phyloP scores from a whole-genome alignment of 2,888 invertebrate species.

The Petrolisthes manimaculis region DNA sequence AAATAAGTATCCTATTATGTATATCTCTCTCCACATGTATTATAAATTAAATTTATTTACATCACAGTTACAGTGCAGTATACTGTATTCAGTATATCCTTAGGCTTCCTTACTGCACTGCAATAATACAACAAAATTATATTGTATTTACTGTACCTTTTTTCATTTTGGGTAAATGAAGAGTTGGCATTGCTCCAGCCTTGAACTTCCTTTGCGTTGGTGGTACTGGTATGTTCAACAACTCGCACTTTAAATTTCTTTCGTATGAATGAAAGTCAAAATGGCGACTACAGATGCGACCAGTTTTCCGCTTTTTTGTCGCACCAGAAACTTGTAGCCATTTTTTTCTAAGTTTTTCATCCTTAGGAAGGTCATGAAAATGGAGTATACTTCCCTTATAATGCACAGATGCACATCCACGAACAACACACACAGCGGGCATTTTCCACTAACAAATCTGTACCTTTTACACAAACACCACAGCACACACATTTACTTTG shows the following conservation, averaged over 20 bases:
- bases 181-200: constrained; percentile 15
- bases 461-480: no score
- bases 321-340: not conserved
- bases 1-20: not conserved
- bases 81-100: not conserved
- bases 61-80: not conserved
- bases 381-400: constrained; percentile 3
- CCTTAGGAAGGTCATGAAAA: constrained; percentile 5
- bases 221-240: constrained; percentile 11
- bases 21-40: not conserved
- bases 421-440: no score
- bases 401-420: no score
- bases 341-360: not conserved
- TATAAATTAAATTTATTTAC: not conserved
- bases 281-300: constrained; percentile 8
- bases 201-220: not conserved
- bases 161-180: constrained; percentile 6
- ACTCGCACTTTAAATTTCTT: not conserved
- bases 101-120: not conserved
- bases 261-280: not conserved
- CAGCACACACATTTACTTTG: no score
- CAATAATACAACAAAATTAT: not conserved
- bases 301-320: not conserved
- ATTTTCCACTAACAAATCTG: no score
- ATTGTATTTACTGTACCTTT: not conserved